Evolutionary conservation across 2,113 vertebrate genomes (phyloP).

Genomic region (Nerophis ophidion): DNA sequence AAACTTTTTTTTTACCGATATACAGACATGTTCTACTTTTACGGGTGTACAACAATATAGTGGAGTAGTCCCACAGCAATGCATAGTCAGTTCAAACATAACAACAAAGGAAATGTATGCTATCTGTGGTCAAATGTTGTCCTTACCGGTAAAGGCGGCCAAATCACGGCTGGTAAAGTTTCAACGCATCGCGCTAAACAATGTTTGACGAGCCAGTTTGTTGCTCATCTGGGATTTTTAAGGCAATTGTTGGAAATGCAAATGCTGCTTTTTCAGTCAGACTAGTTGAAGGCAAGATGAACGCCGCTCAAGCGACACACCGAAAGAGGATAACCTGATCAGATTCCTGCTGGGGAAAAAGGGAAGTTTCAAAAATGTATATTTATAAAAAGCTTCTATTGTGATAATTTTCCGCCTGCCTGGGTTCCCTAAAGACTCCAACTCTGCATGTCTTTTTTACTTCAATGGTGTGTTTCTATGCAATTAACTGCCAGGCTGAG

Average conservation of each 20-base stretch:
- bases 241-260: background rate
- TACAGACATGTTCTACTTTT: too few relatives aligned
- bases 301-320: too few relatives aligned
- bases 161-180: too few relatives aligned
- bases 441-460: background rate
- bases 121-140: too few relatives aligned
- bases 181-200: background rate
- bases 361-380: constrained; percentile 20
- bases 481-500: constrained; percentile 6
- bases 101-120: too few relatives aligned
- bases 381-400: constrained; percentile 35
- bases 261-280: background rate
- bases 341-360: background rate
- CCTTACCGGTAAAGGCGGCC: too few relatives aligned
- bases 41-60: too few relatives aligned
- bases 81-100: too few relatives aligned
- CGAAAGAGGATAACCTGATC: background rate
- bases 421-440: constrained; percentile 12
- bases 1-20: too few relatives aligned
- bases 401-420: constrained; percentile 24
- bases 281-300: background rate
- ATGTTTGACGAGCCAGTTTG: background rate
- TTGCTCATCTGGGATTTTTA: background rate
- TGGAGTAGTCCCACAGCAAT: too few relatives aligned
- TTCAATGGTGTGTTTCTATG: background rate